A percentile compares a stretch with the other conserved stretches of the same genome.
These are phyloP conservation scores for Dolichotis patagonum DNA, from an alignment of 2,113 vertebrate species.

Conservation along the genomic window DNA sequence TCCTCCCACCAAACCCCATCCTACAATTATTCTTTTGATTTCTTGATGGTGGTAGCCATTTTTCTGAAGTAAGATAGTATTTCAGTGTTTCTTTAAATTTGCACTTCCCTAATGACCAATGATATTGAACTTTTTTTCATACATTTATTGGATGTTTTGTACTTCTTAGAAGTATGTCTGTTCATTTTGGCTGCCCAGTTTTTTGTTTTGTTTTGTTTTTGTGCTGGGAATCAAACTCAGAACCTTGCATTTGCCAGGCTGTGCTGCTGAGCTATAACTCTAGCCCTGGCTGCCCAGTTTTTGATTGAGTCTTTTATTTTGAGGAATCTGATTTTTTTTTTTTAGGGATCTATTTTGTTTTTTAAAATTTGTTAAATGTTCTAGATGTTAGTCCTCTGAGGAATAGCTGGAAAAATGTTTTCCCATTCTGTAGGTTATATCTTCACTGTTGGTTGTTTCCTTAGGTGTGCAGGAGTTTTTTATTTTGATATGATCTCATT, in stretches of 20 bases:
- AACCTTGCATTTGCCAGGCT: too few relatives aligned
- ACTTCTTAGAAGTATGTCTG: background rate
- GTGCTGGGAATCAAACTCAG: too few relatives aligned
- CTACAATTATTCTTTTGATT: background rate
- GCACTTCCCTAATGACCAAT: background rate
- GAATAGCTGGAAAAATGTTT: background rate
- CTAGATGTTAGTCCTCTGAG: background rate
- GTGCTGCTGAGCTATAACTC: too few relatives aligned
- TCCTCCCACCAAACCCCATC: background rate
- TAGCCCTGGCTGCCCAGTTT: background rate
- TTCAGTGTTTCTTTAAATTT: background rate
- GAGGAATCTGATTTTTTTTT: background rate
- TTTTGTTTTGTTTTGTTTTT: background rate
- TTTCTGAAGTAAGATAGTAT: background rate
- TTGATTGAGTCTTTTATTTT: background rate
- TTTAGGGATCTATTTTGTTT: background rate
- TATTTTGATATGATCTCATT: background rate
- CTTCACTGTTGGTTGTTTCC: background rate
- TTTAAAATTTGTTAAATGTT: background rate
- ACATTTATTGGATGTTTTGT: too few relatives aligned
- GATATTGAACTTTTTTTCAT: too few relatives aligned
- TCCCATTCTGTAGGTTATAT: background rate
- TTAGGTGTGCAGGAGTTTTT: background rate
- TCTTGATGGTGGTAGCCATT: background rate
- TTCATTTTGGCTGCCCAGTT: background rate